Percentiles rank a stretch among this genome's conserved stretches.
phyloP scores from a whole-genome alignment of 2,888 invertebrate genomes.

The Trichacis sp. region DNA sequence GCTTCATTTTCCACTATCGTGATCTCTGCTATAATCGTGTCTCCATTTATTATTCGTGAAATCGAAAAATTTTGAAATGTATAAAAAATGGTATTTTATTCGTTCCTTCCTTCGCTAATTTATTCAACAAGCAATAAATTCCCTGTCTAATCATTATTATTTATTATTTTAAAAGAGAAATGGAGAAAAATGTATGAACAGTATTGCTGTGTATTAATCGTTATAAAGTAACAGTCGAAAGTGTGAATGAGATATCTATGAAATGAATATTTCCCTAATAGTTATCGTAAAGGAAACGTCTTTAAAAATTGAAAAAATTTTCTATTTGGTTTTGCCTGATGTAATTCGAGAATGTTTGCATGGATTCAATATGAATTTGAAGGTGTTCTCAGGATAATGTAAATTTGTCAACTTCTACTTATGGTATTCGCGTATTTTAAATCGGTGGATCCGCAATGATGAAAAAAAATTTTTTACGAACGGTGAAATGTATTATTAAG shows the following conservation, averaged over 20 bases:
- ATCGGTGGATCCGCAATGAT: not conserved
- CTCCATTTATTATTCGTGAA: not conserved
- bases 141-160: not conserved
- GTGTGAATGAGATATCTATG: slow-evolving; percentile 1
- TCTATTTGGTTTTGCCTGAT: no score
- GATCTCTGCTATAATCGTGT: not conserved
- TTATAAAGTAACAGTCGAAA: slow-evolving; percentile 2
- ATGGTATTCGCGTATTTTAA: not conserved
- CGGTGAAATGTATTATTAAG: slow-evolving; percentile 2
- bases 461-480: not conserved
- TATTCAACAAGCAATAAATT: not conserved
- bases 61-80: not conserved
- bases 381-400: no score
- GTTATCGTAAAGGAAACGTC: not conserved
- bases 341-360: no score
- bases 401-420: not conserved
- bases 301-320: not conserved
- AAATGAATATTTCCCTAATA: not conserved
- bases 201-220: slow-evolving; percentile 1
- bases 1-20: no score
- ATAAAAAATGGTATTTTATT: not conserved
- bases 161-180: not conserved
- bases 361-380: no score
- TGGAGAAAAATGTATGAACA: not conserved
- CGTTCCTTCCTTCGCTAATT: not conserved